Evolutionary conservation across 2,888 invertebrate species (phyloP).

Genomic region (Hirtodrosophila trivittata): DNA sequence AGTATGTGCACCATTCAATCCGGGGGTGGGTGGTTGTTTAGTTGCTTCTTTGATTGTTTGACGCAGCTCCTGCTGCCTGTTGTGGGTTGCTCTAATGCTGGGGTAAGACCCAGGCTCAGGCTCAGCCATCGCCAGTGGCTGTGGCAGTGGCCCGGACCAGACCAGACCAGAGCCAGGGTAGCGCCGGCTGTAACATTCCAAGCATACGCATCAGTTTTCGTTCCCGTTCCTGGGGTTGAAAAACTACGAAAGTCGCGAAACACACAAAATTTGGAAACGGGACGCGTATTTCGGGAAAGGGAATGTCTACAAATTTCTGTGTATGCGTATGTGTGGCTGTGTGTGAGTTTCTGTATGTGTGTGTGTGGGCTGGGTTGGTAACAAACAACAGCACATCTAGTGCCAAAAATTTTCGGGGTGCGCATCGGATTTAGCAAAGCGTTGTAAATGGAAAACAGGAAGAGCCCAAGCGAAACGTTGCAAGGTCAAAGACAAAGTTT

Average conservation of each 20-base stretch:
- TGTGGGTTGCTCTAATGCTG: conserved; percentile 9
- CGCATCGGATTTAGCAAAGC: conserved; percentile 56
- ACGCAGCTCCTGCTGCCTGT: background rate
- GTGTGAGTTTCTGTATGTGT: conserved; percentile 19
- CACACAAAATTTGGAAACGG: conserved; percentile 42
- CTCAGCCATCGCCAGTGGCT: background rate
- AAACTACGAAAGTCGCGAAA: conserved; percentile 29
- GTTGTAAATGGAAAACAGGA: conserved; percentile 19
- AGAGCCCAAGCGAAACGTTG: conserved; percentile 16
- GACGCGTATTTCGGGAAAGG: conserved; percentile 42
- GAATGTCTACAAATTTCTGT: conserved; percentile 34
- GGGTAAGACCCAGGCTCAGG: background rate
- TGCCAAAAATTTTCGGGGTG: conserved; percentile 56
- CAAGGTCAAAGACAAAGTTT: conserved; percentile 41
- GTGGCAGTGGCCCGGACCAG: background rate
- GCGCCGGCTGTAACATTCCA: conserved; percentile 47
- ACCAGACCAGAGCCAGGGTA: conserved; percentile 20
- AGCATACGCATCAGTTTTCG: conserved; percentile 47
- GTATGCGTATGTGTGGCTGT: conserved; percentile 6
- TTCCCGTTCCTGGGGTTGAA: conserved; percentile 43
- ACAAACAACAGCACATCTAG: conserved; percentile 31
- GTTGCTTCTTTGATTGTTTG: conserved; percentile 12
- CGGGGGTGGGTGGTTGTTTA: conserved; percentile 59
- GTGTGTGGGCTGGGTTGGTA: conserved; percentile 43
- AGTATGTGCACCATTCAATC: too few relatives aligned